Conservation (phyloP, 2,113 vertebrate genomes). For the Phodopus roborovskii region DNA sequence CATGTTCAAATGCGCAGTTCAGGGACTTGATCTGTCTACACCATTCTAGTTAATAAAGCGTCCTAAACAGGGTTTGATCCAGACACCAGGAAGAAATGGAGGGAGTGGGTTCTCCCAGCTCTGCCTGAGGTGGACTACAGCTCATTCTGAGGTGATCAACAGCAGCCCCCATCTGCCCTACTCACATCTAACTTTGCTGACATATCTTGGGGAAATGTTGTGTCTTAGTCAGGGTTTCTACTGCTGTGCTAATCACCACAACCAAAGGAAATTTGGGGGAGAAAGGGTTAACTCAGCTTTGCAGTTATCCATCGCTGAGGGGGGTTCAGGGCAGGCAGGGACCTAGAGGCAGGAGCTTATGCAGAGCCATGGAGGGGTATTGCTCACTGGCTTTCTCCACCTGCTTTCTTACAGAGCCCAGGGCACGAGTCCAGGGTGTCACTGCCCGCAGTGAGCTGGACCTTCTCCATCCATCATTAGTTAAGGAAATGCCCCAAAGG, state of each 20-base stretch:
- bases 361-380: background rate
- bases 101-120: background rate
- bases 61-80: background rate
- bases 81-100: background rate
- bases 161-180: background rate
- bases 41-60: constrained; percentile 28
- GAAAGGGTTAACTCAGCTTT: background rate
- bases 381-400: background rate
- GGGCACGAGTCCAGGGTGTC: background rate
- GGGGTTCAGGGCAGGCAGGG: background rate
- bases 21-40: too few species aligned
- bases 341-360: background rate
- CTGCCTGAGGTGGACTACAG: background rate
- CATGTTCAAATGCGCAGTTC: constrained; percentile 77
- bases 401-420: background rate
- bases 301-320: too few species aligned
- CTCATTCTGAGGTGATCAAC: background rate
- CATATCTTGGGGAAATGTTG: background rate
- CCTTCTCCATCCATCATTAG: background rate
- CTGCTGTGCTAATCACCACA: background rate
- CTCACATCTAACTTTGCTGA: background rate
- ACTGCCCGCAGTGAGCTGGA: background rate
- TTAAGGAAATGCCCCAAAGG: too few species aligned
- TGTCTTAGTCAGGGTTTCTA: background rate
- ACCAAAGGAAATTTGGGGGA: background rate